Base-by-base conservation (phyloP, 2,888 invertebrate genomes). In the Tinea semifulvella region DNA sequence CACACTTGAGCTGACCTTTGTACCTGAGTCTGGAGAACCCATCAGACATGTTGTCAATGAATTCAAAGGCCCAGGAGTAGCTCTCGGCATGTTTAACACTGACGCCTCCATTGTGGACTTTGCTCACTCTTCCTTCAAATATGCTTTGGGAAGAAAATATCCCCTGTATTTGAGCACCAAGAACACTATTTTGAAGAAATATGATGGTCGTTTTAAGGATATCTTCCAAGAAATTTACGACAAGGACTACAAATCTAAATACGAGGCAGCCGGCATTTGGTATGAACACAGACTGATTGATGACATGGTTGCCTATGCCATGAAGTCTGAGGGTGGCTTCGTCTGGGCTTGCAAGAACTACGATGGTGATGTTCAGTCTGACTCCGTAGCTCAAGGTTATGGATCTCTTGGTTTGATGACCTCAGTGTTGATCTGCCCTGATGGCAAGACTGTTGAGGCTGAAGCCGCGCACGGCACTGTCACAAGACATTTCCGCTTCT, bases 341-440 rank as follows among this genome's bases (percentile, higher is more conserved):
- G 97, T 99, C 0, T 99, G 98, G 98, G 97, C 98, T 6, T 99
- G 98, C 74, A 99, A 99, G 71, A 99, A 99, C 73, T 99, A 99
- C 66, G 98, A 99, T 63, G 98, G 98, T 31, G 98, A 99, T 74
- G 98, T 99, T 0, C 98, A 99, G 71, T 97, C 96, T 0, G 98
- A 99, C 72, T 94, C 96, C 1, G 94, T 99, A 19, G 98, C 98
- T 48, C 98, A 99, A 77, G 98, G 97, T 22, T 94, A 91, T 56
- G 94, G 98, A 10, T 98, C 97, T 1, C 82, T 98, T 47, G 98
- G 98, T 53, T 84, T 99, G 54, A 99, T 99, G 99, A 99, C 98
- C 0, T 97, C 96, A 10, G 98, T 99, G 1, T 83, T 99, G 31
- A 73, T 98, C 45, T 97, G 96, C 62, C 98, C 98, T 3, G 98